phyloP scores from a whole-genome alignment of 2,888 invertebrate species.

The Argyresthia albistria region DNA sequence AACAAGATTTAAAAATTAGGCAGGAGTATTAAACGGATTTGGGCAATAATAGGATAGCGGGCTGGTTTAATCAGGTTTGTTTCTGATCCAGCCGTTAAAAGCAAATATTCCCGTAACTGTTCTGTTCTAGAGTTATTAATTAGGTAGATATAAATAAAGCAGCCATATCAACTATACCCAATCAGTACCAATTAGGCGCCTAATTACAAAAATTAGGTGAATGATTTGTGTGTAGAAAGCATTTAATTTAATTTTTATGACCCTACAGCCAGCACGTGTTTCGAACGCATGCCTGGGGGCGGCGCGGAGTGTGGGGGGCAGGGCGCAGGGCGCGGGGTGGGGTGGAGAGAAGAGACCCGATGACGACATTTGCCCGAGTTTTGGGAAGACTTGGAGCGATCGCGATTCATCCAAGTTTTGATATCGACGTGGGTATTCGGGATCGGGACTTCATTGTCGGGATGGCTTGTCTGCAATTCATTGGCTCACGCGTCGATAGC shows the following conservation, averaged over 20 bases:
- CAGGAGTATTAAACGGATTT: too few relatives aligned
- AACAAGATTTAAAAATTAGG: not conserved
- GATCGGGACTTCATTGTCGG: not conserved
- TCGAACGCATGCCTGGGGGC: constrained; percentile 38
- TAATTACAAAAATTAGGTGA: constrained; percentile 2
- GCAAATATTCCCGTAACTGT: too few relatives aligned
- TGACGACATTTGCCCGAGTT: constrained; percentile 54
- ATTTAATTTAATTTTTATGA: constrained; percentile 37
- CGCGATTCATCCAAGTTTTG: not conserved
- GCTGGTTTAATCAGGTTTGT: too few relatives aligned
- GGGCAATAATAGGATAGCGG: too few relatives aligned
- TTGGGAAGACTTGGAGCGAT: constrained; percentile 13
- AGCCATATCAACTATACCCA: not conserved
- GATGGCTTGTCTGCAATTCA: constrained; percentile 1
- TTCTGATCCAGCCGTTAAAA: too few relatives aligned
- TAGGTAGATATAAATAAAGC: too few relatives aligned
- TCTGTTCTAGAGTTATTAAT: too few relatives aligned
- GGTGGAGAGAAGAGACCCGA: constrained; percentile 36
- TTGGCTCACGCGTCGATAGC: not conserved
- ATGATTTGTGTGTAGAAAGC: constrained; percentile 12
- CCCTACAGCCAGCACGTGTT: constrained; percentile 29
- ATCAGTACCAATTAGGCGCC: not conserved
- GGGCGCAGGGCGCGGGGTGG: constrained; percentile 14
- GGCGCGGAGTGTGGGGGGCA: constrained; percentile 17
- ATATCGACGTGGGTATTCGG: not conserved